Percentiles rank a stretch among this genome's conserved stretches.
Conservation (phyloP, 2,797 vertebrate genomes). For the Muraenolepis orangiensis region DNA sequence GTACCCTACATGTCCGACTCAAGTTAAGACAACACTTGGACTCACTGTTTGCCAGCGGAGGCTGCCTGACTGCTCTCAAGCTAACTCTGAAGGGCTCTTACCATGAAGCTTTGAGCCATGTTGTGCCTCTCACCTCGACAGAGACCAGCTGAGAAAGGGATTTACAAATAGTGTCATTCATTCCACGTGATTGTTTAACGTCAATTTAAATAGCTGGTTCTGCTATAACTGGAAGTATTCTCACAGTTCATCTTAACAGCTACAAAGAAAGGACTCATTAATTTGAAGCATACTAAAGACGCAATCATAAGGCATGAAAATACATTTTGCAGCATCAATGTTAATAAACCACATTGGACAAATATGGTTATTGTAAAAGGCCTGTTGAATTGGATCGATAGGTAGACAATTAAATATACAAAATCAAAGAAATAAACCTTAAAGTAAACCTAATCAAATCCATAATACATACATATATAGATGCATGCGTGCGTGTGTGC, state of each 20-base stretch:
- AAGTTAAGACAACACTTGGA: not conserved
- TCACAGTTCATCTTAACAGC: not conserved
- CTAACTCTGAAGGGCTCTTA: constrained; percentile 56
- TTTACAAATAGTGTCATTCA: constrained; percentile 63
- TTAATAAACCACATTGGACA: not conserved
- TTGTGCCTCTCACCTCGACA: constrained; percentile 29
- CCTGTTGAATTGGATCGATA: not conserved
- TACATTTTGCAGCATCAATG: not conserved
- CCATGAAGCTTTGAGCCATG: constrained; percentile 48
- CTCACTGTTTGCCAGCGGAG: not conserved
- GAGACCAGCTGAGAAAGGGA: constrained; percentile 46
- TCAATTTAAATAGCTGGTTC: constrained; percentile 50
- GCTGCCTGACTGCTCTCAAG: constrained; percentile 39
- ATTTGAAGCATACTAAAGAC: not conserved
- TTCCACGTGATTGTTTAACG: constrained; percentile 60
- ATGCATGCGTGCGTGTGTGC: not conserved
- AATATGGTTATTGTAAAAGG: too few species aligned
- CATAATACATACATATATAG: not conserved
- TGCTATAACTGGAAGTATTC: not conserved
- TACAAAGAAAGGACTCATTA: too few species aligned
- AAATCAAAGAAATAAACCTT: not conserved
- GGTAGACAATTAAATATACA: not conserved
- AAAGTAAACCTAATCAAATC: not conserved
- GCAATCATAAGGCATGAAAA: not conserved
- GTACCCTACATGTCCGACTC: constrained; percentile 10